Conservation (phyloP, 2,113 vertebrate genomes). For the Theristicus caerulescens region DNA sequence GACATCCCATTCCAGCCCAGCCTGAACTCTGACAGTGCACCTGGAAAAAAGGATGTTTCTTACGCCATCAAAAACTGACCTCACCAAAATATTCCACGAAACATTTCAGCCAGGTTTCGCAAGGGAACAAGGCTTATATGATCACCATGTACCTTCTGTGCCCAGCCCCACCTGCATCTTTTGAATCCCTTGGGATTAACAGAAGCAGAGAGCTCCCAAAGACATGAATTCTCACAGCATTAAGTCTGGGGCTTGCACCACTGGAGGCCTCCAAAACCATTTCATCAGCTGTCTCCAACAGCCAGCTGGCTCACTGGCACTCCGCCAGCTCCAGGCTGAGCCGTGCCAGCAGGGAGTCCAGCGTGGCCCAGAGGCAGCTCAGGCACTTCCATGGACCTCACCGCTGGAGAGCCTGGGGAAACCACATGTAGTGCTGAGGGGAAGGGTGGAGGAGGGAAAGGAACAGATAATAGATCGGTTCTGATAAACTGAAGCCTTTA, state of each 20-base stretch:
- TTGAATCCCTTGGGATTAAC: background rate
- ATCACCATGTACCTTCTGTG: background rate
- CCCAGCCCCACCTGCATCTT: background rate
- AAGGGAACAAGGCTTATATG: background rate
- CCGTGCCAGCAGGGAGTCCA: background rate
- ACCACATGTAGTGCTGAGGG: background rate
- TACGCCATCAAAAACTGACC: background rate
- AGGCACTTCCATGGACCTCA: background rate
- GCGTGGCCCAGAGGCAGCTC: background rate
- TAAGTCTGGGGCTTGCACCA: background rate
- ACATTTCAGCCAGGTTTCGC: background rate
- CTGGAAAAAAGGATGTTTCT: background rate
- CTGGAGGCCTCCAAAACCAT: background rate
- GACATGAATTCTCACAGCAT: background rate
- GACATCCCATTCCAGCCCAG: background rate
- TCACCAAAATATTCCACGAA: background rate
- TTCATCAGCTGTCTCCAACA: background rate
- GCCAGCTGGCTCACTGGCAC: background rate
- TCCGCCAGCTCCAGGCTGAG: background rate
- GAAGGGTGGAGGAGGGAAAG: constrained; percentile 23
- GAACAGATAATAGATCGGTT: constrained; percentile 28
- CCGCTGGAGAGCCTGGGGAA: background rate
- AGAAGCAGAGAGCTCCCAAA: background rate
- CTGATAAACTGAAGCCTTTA: constrained; percentile 62
- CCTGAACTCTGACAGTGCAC: background rate